These are phyloP conservation scores for Ophthalmotilapia sp. DNA, from an alignment of 2,113 vertebrate genomes.

Conservation along the genomic window DNA sequence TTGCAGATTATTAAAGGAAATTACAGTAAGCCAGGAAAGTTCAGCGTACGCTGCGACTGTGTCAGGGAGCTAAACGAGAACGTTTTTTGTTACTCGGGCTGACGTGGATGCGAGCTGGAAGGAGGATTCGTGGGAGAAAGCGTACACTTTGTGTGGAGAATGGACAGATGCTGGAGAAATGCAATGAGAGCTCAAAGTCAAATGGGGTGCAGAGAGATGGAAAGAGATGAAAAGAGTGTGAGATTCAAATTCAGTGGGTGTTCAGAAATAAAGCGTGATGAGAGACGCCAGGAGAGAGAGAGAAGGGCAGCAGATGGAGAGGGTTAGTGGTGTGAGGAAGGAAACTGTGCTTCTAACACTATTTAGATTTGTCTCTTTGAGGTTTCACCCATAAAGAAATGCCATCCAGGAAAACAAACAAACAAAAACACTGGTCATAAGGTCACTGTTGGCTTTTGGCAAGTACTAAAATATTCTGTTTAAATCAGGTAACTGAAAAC, in stretches of 20 bases:
- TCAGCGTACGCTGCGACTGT: background rate
- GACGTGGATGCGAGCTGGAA: background rate
- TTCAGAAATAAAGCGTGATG: background rate
- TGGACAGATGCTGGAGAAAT: conserved; percentile 8
- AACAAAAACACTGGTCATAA: background rate
- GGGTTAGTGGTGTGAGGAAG: background rate
- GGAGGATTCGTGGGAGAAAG: background rate
- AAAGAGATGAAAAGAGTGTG: conserved; percentile 13
- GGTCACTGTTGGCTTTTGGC: background rate
- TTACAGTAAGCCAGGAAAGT: background rate
- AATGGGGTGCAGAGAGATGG: conserved; percentile 6
- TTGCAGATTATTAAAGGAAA: background rate
- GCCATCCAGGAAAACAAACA: background rate
- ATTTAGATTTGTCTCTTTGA: background rate
- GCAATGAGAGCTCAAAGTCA: conserved; percentile 8
- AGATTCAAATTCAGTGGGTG: conserved; percentile 13
- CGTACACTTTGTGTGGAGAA: background rate
- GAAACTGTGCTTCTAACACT: background rate
- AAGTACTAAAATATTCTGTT: background rate
- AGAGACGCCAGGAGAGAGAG: background rate
- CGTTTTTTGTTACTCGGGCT: background rate
- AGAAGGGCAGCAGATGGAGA: background rate
- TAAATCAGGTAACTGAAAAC: background rate
- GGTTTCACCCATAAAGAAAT: background rate
- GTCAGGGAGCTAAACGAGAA: background rate